A percentile compares a stretch with the other conserved stretches of the same genome.
Evolutionary conservation across 1,140 invertebrate species (phyloP).

Genomic region (Oncopodura yosiiana): DNA sequence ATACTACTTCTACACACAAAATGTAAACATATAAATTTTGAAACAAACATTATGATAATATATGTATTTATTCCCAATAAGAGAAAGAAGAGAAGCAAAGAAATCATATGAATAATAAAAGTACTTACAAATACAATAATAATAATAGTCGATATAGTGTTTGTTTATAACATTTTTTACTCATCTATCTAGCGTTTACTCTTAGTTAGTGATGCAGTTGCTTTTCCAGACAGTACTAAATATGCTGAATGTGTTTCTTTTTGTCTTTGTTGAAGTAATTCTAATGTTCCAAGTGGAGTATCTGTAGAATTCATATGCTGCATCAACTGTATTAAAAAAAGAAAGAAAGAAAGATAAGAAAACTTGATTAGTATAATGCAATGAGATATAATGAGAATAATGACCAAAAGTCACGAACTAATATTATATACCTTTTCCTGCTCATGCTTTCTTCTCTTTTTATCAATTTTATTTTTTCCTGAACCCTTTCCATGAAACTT

Average conservation of each 20-base stretch:
- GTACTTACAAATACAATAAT: too few relatives aligned
- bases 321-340: slow-evolving; percentile 60
- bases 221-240: slow-evolving; percentile 85
- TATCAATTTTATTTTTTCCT: slow-evolving; percentile 97
- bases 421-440: slow-evolving; percentile 65
- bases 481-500: slow-evolving; percentile 99
- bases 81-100: not conserved
- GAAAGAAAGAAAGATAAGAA: slow-evolving; percentile 17
- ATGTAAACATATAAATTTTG: too few relatives aligned
- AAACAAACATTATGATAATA: too few relatives aligned
- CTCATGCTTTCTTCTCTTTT: slow-evolving; percentile 86
- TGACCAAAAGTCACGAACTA: not conserved
- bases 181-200: too few relatives aligned
- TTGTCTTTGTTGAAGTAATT: slow-evolving; percentile 90
- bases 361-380: not conserved
- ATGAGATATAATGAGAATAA: slow-evolving; percentile 13
- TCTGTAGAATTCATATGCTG: slow-evolving; percentile 98
- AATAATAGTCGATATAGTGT: too few relatives aligned
- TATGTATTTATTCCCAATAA: too few relatives aligned
- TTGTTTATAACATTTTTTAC: too few relatives aligned
- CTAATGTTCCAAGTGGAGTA: slow-evolving; percentile 87
- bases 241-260: slow-evolving; percentile 91
- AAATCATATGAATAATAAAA: not conserved
- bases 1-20: too few relatives aligned
- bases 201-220: too few relatives aligned